Conservation (phyloP, 2,888 invertebrate species). For the Aphodius granarius region DNA sequence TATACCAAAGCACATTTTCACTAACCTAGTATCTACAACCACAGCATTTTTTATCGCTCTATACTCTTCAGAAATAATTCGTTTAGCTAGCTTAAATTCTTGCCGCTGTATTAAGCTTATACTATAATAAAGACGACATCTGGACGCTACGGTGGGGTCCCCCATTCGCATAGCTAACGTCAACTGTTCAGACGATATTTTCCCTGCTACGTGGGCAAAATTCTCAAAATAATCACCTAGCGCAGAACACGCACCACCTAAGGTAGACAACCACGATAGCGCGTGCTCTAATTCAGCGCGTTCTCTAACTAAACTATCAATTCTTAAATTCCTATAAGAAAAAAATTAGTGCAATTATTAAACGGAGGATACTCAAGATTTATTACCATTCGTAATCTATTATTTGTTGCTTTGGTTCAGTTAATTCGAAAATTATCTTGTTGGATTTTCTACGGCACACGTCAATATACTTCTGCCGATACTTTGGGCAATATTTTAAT, state of each 20-base stretch:
- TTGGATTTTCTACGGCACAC: neutral
- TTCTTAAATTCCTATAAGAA: conserved; percentile 56
- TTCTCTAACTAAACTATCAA: conserved; percentile 59
- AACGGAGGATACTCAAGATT: conserved; percentile 18
- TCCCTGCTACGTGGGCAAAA: conserved; percentile 85
- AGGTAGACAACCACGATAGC: conserved; percentile 93
- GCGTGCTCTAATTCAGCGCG: conserved; percentile 78
- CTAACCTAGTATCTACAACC: conserved; percentile 64
- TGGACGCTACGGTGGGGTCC: conserved; percentile 77
- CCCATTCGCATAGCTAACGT: conserved; percentile 77
- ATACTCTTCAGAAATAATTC: conserved; percentile 63
- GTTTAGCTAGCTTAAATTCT: conserved; percentile 63
- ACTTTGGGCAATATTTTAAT: conserved; percentile 26
- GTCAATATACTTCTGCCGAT: conserved; percentile 27
- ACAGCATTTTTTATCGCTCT: conserved; percentile 48
- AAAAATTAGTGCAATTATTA: conserved; percentile 1
- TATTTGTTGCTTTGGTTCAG: conserved; percentile 49
- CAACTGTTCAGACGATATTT: conserved; percentile 84
- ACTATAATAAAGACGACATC: conserved; percentile 85
- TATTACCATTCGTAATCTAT: conserved; percentile 73
- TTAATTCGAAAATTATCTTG: conserved; percentile 19
- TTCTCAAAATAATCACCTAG: conserved; percentile 83
- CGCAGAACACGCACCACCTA: conserved; percentile 96
- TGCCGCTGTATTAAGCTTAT: conserved; percentile 86
- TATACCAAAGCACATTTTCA: conserved; percentile 84